These are phyloP conservation scores for Drosophila repleta DNA, from an alignment of 1,140 invertebrate genomes.

Conservation along the genomic window DNA sequence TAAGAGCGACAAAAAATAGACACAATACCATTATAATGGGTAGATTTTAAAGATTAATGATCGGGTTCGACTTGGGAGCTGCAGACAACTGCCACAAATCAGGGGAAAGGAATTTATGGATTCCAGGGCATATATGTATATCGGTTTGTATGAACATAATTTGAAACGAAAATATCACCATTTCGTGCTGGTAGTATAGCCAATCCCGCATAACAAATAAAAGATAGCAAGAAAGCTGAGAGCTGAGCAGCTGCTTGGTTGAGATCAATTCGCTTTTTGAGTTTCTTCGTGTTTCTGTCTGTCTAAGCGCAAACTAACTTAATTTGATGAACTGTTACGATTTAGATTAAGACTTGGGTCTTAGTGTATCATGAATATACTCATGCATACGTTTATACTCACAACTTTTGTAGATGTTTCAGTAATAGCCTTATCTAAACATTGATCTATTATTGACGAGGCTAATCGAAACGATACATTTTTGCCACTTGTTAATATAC, in stretches of 20 bases:
- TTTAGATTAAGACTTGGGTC: no score
- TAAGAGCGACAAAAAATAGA: constrained; percentile 17
- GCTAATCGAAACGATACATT: no score
- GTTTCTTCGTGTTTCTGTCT: no score
- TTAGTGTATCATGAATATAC: no score
- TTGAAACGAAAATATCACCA: neutral
- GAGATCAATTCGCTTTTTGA: neutral
- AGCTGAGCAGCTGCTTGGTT: neutral
- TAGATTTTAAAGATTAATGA: constrained; percentile 80
- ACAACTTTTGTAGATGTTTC: no score
- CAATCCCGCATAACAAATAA: constrained; percentile 21
- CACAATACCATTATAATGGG: constrained; percentile 72
- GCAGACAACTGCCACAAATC: constrained; percentile 39
- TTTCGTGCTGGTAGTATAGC: neutral
- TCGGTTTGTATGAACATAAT: neutral
- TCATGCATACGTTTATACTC: no score
- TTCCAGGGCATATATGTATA: constrained; percentile 15
- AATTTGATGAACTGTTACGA: no score
- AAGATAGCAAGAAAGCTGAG: neutral
- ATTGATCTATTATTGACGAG: no score
- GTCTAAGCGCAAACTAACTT: no score
- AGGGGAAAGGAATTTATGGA: constrained; percentile 57
- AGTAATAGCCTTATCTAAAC: no score
- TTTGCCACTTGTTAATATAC: no score
- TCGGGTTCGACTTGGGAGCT: constrained; percentile 62